Percentiles rank a stretch among this genome's conserved stretches.
Evolutionary conservation across 2,888 invertebrate species (phyloP).

Genomic region (Dryobotodes eremita): DNA sequence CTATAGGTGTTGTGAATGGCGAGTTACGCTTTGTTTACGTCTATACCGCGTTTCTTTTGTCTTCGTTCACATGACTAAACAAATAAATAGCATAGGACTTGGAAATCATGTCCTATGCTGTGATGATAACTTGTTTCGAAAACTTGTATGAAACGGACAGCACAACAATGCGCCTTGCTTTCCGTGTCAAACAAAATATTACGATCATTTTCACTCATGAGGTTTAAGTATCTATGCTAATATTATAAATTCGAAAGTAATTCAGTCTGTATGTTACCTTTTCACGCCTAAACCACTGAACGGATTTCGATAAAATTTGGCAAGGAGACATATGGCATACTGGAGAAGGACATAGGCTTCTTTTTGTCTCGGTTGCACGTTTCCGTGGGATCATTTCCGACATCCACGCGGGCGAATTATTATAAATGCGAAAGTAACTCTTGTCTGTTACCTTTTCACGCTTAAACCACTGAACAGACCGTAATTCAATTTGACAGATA

Average conservation of each 20-base stretch:
- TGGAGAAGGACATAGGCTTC: neutral
- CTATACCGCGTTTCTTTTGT: slow-evolving; percentile 29
- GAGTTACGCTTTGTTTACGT: slow-evolving; percentile 38
- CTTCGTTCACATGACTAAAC: slow-evolving; percentile 6
- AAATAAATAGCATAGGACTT: slow-evolving; percentile 14
- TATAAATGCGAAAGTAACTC: neutral
- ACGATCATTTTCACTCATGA: neutral
- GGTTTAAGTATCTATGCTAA: neutral
- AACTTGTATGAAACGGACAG: neutral
- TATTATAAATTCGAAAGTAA: neutral
- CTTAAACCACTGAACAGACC: neutral
- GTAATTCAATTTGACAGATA: neutral
- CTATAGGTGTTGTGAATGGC: slow-evolving; percentile 32
- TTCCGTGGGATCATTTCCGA: no score
- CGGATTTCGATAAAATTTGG: neutral
- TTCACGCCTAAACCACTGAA: neutral
- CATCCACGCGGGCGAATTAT: no score
- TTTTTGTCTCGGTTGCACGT: no score
- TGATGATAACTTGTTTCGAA: neutral
- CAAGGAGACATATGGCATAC: neutral
- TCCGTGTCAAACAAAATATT: neutral
- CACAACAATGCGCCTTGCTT: neutral
- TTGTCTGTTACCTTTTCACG: neutral
- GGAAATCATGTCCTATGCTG: neutral
- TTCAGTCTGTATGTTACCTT: neutral